These are phyloP conservation scores for Axea sp. DNA, from an alignment of 2,888 invertebrate species.

Conservation along the genomic window DNA sequence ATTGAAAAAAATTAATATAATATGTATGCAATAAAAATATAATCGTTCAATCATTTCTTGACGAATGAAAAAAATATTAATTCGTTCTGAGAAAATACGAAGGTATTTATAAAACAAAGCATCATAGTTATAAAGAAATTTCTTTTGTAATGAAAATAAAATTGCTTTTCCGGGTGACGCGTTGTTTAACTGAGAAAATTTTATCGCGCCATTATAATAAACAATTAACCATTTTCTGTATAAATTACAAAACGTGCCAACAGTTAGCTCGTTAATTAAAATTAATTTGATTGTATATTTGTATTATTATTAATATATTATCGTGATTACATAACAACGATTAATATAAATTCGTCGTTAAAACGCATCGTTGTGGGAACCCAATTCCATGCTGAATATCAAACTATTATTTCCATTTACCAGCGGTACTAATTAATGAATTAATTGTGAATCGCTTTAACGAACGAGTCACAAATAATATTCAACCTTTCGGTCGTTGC, in stretches of 20 bases:
- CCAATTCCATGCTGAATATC: slow-evolving; percentile 5
- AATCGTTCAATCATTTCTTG: neutral
- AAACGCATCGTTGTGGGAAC: slow-evolving; percentile 16
- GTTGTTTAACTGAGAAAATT: slow-evolving; percentile 25
- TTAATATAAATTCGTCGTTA: slow-evolving; percentile 11
- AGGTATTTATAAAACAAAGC: neutral
- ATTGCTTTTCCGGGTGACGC: slow-evolving; percentile 25
- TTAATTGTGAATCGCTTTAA: slow-evolving; percentile 43
- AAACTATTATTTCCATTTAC: slow-evolving; percentile 21
- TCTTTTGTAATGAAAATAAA: slow-evolving; percentile 20
- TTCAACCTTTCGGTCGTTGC: slow-evolving; percentile 43
- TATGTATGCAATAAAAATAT: slow-evolving; percentile 1
- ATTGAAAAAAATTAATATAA: no score
- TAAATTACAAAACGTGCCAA: slow-evolving; percentile 18
- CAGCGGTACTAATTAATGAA: slow-evolving; percentile 30
- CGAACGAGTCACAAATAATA: slow-evolving; percentile 35
- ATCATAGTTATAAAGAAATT: neutral
- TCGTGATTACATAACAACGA: slow-evolving; percentile 4
- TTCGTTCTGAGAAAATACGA: neutral
- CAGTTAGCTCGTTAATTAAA: slow-evolving; percentile 14
- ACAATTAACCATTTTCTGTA: slow-evolving; percentile 13
- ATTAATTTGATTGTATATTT: neutral
- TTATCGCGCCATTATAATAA: slow-evolving; percentile 23
- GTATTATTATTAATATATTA: slow-evolving; percentile 19
- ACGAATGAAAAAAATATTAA: neutral